A percentile compares a stretch with the other conserved stretches of the same genome.
Evolutionary conservation across 2,888 invertebrate genomes (phyloP).

Genomic region (Ophion obscuratus): DNA sequence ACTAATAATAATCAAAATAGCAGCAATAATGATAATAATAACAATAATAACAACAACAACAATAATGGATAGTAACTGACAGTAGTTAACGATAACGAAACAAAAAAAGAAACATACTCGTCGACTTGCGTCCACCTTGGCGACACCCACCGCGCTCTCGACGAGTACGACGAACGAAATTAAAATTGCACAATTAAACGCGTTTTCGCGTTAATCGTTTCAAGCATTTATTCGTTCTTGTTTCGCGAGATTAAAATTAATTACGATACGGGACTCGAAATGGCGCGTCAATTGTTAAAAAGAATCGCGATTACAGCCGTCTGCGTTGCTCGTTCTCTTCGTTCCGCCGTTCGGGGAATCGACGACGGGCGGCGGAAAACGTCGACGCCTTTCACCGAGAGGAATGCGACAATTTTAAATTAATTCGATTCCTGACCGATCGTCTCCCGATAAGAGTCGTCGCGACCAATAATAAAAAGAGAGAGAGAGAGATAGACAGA

Average conservation of each 20-base stretch:
- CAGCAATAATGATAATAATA: constrained; percentile 52
- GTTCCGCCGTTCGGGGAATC: constrained; percentile 11
- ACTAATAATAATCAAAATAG: constrained; percentile 45
- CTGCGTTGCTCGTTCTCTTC: constrained; percentile 17
- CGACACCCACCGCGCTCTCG: constrained; percentile 21
- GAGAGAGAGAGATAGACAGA: constrained; percentile 11
- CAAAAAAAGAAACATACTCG: constrained; percentile 44
- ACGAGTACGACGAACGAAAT: constrained; percentile 50
- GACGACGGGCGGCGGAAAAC: constrained; percentile 1
- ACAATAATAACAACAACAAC: constrained; percentile 59
- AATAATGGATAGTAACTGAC: constrained; percentile 58
- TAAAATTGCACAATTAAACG: constrained; percentile 63
- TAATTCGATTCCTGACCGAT: constrained; percentile 13
- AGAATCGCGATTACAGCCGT: constrained; percentile 30
- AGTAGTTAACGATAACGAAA: constrained; percentile 63
- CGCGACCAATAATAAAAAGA: constrained; percentile 27
- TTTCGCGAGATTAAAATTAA: constrained; percentile 39
- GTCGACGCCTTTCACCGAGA: constrained; percentile 5
- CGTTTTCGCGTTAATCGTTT: constrained; percentile 31
- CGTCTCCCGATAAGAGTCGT: constrained; percentile 31
- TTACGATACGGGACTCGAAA: constrained; percentile 32
- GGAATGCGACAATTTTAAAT: constrained; percentile 35
- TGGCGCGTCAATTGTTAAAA: constrained; percentile 38
- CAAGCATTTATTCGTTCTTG: constrained; percentile 33
- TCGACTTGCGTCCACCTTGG: constrained; percentile 51